Base-by-base conservation (phyloP, 2,888 invertebrate genomes). In the Xylota sylvarum region DNA sequence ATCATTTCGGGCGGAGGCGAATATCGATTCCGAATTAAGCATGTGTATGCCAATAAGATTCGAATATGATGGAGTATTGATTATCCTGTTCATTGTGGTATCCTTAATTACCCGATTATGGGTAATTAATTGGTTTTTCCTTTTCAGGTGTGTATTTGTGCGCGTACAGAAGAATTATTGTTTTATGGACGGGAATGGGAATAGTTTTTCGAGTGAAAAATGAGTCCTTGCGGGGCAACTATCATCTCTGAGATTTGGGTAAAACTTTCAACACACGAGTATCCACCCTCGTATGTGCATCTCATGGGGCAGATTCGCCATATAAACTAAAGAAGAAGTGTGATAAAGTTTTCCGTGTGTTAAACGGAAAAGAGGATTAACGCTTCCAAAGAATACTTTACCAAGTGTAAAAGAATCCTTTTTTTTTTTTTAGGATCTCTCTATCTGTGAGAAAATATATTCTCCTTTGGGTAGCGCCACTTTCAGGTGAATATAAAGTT, bases 101-200 rank as follows among this genome's bases (percentile, higher is more conserved):
- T 69, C 77, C 67, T 40, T 77, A 77, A 77, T 69, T 77, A 50
- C 77, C 69, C 65, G 60, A 69, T 77, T 52, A 60, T 60, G 40
- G 50, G 40, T 69, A 69, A 76, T 48, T 56, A 48, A 65, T 76
- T 76, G 64, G 17, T 67, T 40, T n/a, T 32, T 5, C 40, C 23
- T 12, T 4, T 1, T n/a, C 10, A 7, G 30, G 32, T 14, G 27
- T 32, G 6, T 27, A 27, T 14, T n/a, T n/a, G n/a, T n/a, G n/a
- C n/a, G n/a, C n/a, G n/a, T 2, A 9, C 14, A 27, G 5, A 17
- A 0, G 23, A 19, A 12, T 55, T 55, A 40, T 52, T 27, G 27
- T 17, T 67, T 52, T 52, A 40, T 52, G 19, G 40, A 32, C 48
- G 32, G 12, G 32, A n/a, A 46, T 64, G 40, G 14, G 23, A 23